Conservation (phyloP, 2,888 invertebrate species). For the Spisula subtruncata region DNA sequence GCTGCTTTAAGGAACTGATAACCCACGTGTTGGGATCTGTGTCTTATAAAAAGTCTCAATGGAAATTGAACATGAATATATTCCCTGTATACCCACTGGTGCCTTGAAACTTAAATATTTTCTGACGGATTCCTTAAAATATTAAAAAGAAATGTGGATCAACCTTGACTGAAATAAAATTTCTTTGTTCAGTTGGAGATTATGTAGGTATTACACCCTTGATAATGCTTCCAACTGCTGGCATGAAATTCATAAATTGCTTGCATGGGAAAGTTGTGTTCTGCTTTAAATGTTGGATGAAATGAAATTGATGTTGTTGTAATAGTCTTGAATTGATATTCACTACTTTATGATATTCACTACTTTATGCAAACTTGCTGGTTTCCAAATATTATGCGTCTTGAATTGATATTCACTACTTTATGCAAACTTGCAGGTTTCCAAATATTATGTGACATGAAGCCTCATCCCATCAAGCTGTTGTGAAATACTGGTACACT, state of each 20-base stretch:
- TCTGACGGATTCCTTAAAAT: too few species aligned
- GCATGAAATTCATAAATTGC: not conserved
- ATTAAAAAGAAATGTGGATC: too few species aligned
- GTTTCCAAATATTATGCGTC: conserved; percentile 65
- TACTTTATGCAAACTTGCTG: conserved; percentile 60
- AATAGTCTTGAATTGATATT: not conserved
- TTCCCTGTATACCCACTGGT: too few species aligned
- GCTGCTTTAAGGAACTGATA: too few species aligned
- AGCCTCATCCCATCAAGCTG: conserved; percentile 19
- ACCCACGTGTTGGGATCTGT: too few species aligned
- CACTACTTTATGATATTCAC: not conserved
- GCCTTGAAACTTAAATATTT: too few species aligned
- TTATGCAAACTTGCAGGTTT: conserved; percentile 64
- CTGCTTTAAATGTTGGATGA: not conserved
- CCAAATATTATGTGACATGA: conserved; percentile 69
- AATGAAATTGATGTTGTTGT: not conserved
- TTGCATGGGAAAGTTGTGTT: not conserved
- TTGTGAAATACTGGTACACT: conserved; percentile 43
- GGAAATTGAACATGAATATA: too few species aligned
- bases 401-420: conserved; percentile 44
- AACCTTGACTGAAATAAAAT: too few species aligned
- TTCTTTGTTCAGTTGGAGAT: too few species aligned
- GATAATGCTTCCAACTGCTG: too few species aligned
- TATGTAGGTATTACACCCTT: too few species aligned
- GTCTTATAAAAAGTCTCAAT: too few species aligned